Conservation (phyloP, 2,797 vertebrate genomes). For the Eidolon dupreanum region DNA sequence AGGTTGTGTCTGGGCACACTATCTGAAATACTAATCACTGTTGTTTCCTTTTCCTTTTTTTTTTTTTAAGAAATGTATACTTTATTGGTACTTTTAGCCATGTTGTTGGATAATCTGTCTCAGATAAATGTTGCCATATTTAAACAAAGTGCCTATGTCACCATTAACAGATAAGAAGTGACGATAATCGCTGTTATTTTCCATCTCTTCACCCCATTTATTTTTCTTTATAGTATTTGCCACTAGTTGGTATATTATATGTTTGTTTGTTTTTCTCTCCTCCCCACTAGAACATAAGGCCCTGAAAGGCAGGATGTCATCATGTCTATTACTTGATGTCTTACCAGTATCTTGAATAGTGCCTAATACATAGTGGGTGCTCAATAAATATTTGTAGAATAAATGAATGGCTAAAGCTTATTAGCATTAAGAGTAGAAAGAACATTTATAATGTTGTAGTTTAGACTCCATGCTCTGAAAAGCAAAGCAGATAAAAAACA, state of each 20-base stretch:
- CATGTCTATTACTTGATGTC: background rate
- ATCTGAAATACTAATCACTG: background rate
- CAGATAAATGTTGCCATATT: background rate
- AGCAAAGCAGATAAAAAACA: background rate
- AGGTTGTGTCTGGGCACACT: background rate
- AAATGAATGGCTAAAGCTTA: background rate
- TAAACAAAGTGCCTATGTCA: background rate
- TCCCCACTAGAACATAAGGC: background rate
- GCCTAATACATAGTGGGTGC: background rate
- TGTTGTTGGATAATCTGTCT: background rate
- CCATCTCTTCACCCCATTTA: background rate
- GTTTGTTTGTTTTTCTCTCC: background rate
- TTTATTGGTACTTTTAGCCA: background rate
- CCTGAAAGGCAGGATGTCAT: background rate
- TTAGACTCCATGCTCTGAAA: background rate
- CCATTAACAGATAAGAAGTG: background rate
- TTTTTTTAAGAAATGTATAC: background rate
- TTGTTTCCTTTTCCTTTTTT: background rate
- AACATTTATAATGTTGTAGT: background rate
- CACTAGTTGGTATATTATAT: background rate
- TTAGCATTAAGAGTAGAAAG: background rate
- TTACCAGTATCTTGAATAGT: background rate
- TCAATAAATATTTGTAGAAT: background rate
- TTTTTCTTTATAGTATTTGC: background rate
- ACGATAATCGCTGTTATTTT: background rate